These are phyloP conservation scores for Drosophila nikananu DNA, from an alignment of 1,140 invertebrate genomes.

Conservation along the genomic window DNA sequence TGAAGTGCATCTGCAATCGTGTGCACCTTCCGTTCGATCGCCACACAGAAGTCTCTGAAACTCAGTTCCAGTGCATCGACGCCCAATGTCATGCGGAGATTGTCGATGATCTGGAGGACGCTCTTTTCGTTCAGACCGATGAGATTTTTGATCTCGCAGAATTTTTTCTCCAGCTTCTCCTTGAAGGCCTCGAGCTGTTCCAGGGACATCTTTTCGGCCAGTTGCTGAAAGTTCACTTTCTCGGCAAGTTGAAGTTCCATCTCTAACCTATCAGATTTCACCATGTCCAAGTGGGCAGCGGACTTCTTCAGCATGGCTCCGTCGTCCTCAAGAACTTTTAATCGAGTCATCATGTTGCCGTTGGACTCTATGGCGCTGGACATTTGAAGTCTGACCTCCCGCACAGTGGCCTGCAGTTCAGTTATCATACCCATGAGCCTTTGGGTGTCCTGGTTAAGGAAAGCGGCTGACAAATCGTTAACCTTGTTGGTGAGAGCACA, in stretches of 20 bases:
- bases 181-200: slow-evolving; percentile 89
- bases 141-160: slow-evolving; percentile 88
- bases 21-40: slow-evolving; percentile 88
- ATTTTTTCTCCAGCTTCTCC: slow-evolving; percentile 87
- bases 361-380: slow-evolving; percentile 35
- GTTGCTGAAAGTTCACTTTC: slow-evolving; percentile 89
- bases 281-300: slow-evolving; percentile 51
- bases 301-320: slow-evolving; percentile 43
- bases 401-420: slow-evolving; percentile 54
- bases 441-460: slow-evolving; percentile 70
- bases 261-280: slow-evolving; percentile 88
- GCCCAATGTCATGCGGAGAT: slow-evolving; percentile 89
- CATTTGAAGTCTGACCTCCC: slow-evolving; percentile 44
- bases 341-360: slow-evolving; percentile 17
- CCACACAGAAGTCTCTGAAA: slow-evolving; percentile 89
- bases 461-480: slow-evolving; percentile 62
- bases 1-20: slow-evolving; percentile 88
- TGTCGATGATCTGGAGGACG: slow-evolving; percentile 88
- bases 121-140: slow-evolving; percentile 88
- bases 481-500: slow-evolving; percentile 72
- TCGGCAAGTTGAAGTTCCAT: slow-evolving; percentile 89
- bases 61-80: slow-evolving; percentile 90
- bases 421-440: slow-evolving; percentile 52
- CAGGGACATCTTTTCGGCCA: slow-evolving; percentile 90
- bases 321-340: slow-evolving; percentile 25